Conservation (phyloP, 2,888 invertebrate genomes). For the Venusia cambrica region DNA sequence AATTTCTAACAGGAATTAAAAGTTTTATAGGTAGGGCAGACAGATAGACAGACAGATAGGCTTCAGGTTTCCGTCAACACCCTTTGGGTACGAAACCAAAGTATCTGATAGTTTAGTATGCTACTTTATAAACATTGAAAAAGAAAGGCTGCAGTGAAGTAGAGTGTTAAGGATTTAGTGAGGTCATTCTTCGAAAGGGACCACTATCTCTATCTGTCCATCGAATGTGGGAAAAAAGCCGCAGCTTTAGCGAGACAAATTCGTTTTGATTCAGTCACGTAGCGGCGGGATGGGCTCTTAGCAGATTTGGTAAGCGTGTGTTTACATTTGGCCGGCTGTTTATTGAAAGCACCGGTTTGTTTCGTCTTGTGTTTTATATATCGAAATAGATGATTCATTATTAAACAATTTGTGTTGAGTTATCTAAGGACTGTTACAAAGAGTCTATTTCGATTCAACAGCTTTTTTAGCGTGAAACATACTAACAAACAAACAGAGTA, state of each 20-base stretch:
- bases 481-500: too few species aligned
- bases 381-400: too few species aligned
- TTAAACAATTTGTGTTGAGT: too few species aligned
- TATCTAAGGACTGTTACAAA: too few species aligned
- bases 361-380: slow-evolving; percentile 23
- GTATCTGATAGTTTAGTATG: too few species aligned
- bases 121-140: slow-evolving; percentile 36
- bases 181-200: slow-evolving; percentile 62
- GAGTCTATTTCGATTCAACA: too few species aligned
- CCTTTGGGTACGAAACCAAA: too few species aligned
- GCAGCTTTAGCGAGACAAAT: slow-evolving; percentile 75
- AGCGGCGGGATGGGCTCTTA: slow-evolving; percentile 66
- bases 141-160: slow-evolving; percentile 55
- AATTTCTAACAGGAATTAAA: too few species aligned
- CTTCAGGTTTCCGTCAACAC: too few species aligned
- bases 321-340: slow-evolving; percentile 61
- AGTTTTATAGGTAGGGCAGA: too few species aligned
- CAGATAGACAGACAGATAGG: too few species aligned
- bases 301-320: slow-evolving; percentile 69
- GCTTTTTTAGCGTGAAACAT: too few species aligned
- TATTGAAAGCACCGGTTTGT: slow-evolving; percentile 47
- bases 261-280: slow-evolving; percentile 76
- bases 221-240: slow-evolving; percentile 71
- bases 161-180: slow-evolving; percentile 72
- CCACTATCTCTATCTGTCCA: slow-evolving; percentile 72